Base-by-base conservation (phyloP, 2,888 invertebrate genomes). In the Listrodromus nycthemerus region DNA sequence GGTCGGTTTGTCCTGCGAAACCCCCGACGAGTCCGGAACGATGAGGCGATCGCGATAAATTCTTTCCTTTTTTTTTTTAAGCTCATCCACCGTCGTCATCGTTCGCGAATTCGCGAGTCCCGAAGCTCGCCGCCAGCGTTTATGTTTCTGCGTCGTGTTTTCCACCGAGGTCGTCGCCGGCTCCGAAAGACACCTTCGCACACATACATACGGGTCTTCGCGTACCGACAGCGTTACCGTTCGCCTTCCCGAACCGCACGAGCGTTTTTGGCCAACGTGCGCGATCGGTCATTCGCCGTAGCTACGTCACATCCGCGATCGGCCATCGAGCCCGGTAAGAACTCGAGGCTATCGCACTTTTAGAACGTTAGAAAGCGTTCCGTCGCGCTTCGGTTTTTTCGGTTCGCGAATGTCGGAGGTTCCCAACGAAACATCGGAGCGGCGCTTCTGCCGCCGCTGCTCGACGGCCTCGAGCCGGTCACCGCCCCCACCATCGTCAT, bases 391-490 rank as follows among this genome's bases (percentile, higher is more conserved):
- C 74, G 86, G 82, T 86, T 88, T 88, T 81, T 85, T 78, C 81
- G 84, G 71, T 83, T 84, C 76, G 70, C 58, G 16, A 69, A 80
- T 7, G 66, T 76, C 84, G 84, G 82, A 86, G 85, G 86, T 74
- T 76, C 27, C 80, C 83, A 85, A 82, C 1, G 61, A 61, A 30
- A 16, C 13, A 30, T 16, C 13, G 13, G 24, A 16, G 24, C 13
- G 6, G 16, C 27, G 16, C 27, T 30, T 61, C 16, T 61, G 61
- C 61, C 10, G 61, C 16, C 16, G 27, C 63, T 85, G 82, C 80
- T 85, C 82, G 73, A 63, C 84, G 89, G 85, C 90, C 90, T 90
- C 90, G 89, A 84, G 63, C 78, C 89, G 90, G 90, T 90, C 90
- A 90, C 87, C 89, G 90, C 87, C 89, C 90, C 80, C 87, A 77